A percentile compares a stretch with the other conserved stretches of the same genome.
Evolutionary conservation across 2,797 vertebrate genomes (phyloP).

Genomic region (Pantherophis vulpinus): DNA sequence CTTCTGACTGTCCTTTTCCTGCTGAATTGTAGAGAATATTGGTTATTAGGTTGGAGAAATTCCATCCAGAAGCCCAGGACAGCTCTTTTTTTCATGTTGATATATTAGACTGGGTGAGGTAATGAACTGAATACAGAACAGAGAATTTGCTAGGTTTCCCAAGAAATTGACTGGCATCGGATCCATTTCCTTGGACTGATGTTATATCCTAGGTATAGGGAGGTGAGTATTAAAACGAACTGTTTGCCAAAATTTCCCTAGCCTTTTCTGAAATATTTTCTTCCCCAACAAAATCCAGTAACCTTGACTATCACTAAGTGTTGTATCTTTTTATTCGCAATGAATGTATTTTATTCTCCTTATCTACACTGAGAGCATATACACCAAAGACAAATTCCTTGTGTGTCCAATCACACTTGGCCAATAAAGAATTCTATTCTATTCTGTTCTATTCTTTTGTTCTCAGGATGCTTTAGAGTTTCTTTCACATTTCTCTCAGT

Average conservation of each 20-base stretch:
- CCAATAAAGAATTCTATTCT: no score
- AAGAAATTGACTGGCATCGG: not conserved
- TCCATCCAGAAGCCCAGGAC: not conserved
- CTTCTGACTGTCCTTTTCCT: not conserved
- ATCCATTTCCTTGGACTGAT: not conserved
- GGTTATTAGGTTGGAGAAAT: not conserved
- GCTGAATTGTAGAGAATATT: not conserved
- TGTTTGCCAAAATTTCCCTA: no score
- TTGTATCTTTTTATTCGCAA: no score
- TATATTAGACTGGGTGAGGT: not conserved
- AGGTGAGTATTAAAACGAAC: not conserved
- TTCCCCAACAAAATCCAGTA: not conserved
- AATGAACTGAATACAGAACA: not conserved
- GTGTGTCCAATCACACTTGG: no score
- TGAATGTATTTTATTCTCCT: no score
- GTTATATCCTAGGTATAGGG: not conserved
- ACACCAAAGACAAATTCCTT: no score
- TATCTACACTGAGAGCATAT: no score
- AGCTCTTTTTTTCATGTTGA: not conserved
- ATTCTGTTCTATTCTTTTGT: not conserved
- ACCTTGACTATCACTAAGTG: no score
- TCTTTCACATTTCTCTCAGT: not conserved
- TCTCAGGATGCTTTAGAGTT: not conserved
- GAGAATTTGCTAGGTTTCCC: not conserved
- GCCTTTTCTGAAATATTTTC: not conserved